Conservation (phyloP, 2,113 vertebrate genomes). For the Oreotrochilus melanogaster region DNA sequence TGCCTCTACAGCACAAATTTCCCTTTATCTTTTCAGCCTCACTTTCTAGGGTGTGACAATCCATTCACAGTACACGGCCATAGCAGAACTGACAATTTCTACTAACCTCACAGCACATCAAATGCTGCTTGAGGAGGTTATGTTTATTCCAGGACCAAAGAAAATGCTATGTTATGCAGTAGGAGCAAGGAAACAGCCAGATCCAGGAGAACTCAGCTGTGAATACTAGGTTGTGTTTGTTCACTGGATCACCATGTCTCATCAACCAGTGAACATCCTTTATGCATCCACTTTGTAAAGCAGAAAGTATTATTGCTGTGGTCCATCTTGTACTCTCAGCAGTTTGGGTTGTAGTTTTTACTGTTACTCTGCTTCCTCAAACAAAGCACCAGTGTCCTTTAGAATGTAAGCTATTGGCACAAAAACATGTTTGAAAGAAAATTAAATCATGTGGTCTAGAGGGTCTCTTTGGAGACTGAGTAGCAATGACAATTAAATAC, state of each 20-base stretch:
- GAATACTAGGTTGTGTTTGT: not conserved
- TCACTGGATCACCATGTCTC: not conserved
- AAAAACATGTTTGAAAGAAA: not conserved
- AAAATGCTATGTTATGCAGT: not conserved
- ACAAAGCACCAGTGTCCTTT: not conserved
- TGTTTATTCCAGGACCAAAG: not conserved
- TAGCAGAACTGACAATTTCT: not conserved
- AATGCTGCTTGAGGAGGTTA: not conserved
- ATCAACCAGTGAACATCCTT: fast-evolving
- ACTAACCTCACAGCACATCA: not conserved
- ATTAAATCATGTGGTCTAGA: not conserved
- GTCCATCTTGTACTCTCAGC: not conserved
- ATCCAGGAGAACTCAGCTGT: not conserved
- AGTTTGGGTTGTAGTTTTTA: not conserved
- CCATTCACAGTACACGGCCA: not conserved
- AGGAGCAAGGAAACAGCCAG: not conserved
- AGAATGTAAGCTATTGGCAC: not conserved
- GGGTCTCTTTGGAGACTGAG: not conserved
- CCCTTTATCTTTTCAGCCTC: not conserved
- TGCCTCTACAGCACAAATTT: not conserved
- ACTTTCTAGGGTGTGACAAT: not conserved
- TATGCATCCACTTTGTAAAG: not conserved
- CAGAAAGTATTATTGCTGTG: not conserved
- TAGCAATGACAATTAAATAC: not conserved
- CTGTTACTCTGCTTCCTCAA: not conserved